phyloP scores from a whole-genome alignment of 2,888 invertebrate genomes.

The Stenodera caucasica region DNA sequence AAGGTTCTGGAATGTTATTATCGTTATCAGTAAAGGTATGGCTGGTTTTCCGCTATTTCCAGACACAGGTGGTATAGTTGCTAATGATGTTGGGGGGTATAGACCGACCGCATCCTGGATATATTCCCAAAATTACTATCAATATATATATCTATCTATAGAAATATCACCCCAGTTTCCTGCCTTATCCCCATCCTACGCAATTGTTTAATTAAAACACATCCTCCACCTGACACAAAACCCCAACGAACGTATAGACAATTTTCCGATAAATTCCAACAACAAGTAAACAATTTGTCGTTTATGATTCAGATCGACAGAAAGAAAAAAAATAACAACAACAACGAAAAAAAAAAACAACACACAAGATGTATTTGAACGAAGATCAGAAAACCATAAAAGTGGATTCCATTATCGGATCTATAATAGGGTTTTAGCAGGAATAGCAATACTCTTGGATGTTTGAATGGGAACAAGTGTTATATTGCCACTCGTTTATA shows the following conservation, averaged over 20 bases:
- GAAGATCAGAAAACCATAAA: slow-evolving; percentile 37
- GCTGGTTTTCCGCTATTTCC: slow-evolving; percentile 41
- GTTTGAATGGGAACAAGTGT: slow-evolving; percentile 43
- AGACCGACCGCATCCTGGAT: slow-evolving; percentile 39
- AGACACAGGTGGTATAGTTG: slow-evolving; percentile 50
- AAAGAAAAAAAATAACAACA: slow-evolving; percentile 19
- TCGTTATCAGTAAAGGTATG: slow-evolving; percentile 12
- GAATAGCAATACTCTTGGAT: slow-evolving; percentile 29
- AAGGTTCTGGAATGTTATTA: slow-evolving; percentile 28
- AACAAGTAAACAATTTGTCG: no score
- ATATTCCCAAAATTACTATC: slow-evolving; percentile 37
- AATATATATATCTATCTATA: slow-evolving; percentile 21
- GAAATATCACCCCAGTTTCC: background rate
- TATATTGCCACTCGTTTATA: slow-evolving; percentile 46
- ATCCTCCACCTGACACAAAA: background rate
- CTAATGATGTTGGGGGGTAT: slow-evolving; percentile 40
- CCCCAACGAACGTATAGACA: no score
- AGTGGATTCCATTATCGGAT: slow-evolving; percentile 50
- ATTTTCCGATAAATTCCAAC: no score
- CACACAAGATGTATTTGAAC: slow-evolving; percentile 8
- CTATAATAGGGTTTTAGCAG: slow-evolving; percentile 48
- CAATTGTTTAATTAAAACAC: background rate
- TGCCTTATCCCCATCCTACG: background rate
- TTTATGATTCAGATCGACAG: background rate
- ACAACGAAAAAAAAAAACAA: slow-evolving; percentile 17